Conservation (phyloP, 2,797 vertebrate genomes). For the Callimico goeldii region DNA sequence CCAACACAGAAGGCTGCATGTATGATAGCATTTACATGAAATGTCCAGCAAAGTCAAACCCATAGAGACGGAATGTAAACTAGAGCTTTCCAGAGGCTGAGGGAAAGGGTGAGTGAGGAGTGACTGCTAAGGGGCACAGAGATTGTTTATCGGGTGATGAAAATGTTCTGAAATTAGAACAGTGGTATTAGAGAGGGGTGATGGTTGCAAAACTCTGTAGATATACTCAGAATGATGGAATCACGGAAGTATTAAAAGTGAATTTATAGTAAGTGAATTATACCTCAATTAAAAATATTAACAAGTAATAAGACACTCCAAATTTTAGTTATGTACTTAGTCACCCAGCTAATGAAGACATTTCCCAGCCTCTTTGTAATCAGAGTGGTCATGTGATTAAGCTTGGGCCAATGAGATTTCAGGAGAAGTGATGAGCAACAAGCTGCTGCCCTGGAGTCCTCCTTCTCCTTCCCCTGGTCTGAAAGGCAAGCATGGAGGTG, state of each 20-base stretch:
- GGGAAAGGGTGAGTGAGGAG: neutral
- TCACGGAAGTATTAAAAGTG: neutral
- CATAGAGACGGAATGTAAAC: neutral
- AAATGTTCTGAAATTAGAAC: neutral
- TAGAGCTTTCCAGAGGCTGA: neutral
- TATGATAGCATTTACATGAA: neutral
- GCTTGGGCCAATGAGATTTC: neutral
- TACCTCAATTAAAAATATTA: neutral
- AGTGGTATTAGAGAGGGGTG: neutral
- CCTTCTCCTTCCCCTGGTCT: neutral
- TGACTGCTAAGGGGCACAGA: neutral
- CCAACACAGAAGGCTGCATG: neutral
- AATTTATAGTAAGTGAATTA: neutral
- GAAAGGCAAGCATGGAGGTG: neutral
- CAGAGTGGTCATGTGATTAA: neutral
- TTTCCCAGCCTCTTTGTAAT: neutral
- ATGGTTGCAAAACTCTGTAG: neutral
- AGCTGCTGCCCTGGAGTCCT: neutral
- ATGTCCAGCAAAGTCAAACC: neutral
- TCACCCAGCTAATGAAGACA: neutral
- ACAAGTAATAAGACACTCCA: neutral
- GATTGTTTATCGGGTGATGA: neutral
- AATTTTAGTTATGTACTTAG: neutral
- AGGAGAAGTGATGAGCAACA: neutral
- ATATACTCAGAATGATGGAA: neutral